Evolutionary conservation across 2,797 vertebrate species (phyloP).

Genomic region (Ctenosaura bakeri): DNA sequence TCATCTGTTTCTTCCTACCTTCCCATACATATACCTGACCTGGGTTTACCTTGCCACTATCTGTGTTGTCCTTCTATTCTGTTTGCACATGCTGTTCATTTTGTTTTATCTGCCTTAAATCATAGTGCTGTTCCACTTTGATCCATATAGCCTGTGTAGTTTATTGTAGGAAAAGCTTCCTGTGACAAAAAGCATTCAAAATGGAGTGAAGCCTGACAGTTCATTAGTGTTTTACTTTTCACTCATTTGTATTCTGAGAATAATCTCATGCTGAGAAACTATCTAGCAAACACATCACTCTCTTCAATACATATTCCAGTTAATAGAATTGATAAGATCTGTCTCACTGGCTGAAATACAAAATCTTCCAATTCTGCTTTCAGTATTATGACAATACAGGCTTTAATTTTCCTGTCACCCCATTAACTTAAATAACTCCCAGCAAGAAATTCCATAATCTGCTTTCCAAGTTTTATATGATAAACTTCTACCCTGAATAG

Average conservation of each 20-base stretch:
- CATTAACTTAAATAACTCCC: not conserved
- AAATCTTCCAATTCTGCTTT: not conserved
- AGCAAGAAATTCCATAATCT: conserved; percentile 7
- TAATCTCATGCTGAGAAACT: not conserved
- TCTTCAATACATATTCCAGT: not conserved
- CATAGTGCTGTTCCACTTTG: too few species aligned
- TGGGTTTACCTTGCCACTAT: too few species aligned
- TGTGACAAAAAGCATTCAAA: too few species aligned
- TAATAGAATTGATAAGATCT: not conserved
- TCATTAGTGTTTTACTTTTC: not conserved
- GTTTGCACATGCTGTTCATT: too few species aligned
- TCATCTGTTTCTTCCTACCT: too few species aligned
- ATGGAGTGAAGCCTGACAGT: not conserved
- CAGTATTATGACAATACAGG: not conserved
- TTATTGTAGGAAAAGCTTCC: too few species aligned
- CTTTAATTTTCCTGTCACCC: not conserved
- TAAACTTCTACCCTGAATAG: conserved; percentile 9
- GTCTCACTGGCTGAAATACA: not conserved
- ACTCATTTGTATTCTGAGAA: not conserved
- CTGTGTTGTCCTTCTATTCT: too few species aligned
- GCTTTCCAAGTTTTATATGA: conserved; percentile 17
- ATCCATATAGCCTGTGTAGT: too few species aligned
- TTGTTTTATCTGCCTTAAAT: too few species aligned
- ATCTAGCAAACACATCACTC: not conserved
- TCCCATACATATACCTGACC: too few species aligned